Percentiles rank a stretch among this genome's conserved stretches.
Conservation (phyloP, 2,113 vertebrate genomes). For the Conger conger region DNA sequence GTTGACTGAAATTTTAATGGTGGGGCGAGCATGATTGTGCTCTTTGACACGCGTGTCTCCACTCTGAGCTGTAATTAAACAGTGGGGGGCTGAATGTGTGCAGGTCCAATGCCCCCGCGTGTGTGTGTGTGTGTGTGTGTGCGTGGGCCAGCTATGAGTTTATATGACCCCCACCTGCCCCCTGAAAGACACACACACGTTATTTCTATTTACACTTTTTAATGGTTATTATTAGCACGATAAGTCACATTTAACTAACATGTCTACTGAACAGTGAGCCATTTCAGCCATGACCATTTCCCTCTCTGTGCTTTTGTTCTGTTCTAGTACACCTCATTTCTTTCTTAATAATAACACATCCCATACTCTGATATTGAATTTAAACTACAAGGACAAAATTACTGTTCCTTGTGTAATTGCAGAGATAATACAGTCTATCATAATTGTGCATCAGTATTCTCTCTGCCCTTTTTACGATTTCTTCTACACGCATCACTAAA, state of each 20-base stretch:
- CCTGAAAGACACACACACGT: too few species aligned
- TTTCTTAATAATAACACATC: too few species aligned
- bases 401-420: too few species aligned
- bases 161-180: too few species aligned
- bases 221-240: not conserved
- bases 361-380: too few species aligned
- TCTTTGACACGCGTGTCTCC: slow-evolving; percentile 72
- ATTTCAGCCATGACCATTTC: not conserved
- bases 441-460: not conserved
- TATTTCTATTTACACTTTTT: not conserved
- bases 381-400: too few species aligned
- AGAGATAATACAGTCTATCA: too few species aligned
- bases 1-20: slow-evolving; percentile 48
- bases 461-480: not conserved
- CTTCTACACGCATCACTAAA: not conserved
- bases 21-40: slow-evolving; percentile 51
- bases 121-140: too few species aligned
- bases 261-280: not conserved
- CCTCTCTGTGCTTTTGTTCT: too few species aligned
- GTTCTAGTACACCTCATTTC: too few species aligned
- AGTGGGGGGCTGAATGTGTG: slow-evolving; percentile 31
- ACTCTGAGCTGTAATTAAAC: slow-evolving; percentile 74
- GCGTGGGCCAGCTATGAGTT: too few species aligned
- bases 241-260: not conserved
- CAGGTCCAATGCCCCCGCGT: not conserved